These are phyloP conservation scores for Festucalex cinctus DNA, from an alignment of 2,113 vertebrate species.

Conservation along the genomic window DNA sequence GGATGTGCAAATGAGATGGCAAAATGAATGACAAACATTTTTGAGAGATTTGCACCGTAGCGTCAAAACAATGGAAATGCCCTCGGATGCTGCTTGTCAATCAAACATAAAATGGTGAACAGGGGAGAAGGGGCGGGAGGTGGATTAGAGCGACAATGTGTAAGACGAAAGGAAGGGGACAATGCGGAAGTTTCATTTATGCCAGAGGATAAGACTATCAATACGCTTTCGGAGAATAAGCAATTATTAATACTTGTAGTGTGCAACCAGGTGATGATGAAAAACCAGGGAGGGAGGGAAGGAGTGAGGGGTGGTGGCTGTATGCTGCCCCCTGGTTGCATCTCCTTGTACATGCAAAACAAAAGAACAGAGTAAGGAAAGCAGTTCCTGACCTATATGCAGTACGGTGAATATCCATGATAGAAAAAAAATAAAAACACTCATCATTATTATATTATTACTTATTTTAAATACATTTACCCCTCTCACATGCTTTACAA, in stretches of 20 bases:
- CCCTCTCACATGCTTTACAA: no score
- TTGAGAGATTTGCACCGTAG: slow-evolving; percentile 79
- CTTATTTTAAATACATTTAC: no score
- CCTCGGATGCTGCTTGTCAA: slow-evolving; percentile 74
- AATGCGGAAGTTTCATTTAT: slow-evolving; percentile 79
- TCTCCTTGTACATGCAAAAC: slow-evolving; percentile 24
- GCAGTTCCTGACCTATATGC: neutral
- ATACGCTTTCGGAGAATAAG: slow-evolving; percentile 56
- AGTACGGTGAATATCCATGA: neutral
- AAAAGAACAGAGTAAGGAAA: neutral
- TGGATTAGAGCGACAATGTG: slow-evolving; percentile 75
- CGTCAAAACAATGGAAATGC: slow-evolving; percentile 81
- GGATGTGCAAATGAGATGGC: slow-evolving; percentile 87
- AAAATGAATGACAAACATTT: slow-evolving; percentile 79
- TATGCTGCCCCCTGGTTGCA: slow-evolving; percentile 72
- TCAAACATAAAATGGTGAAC: slow-evolving; percentile 56
- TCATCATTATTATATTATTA: no score
- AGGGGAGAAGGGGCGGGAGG: neutral
- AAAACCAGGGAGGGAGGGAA: slow-evolving; percentile 1
- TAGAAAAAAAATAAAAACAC: neutral
- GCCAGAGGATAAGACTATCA: slow-evolving; percentile 77
- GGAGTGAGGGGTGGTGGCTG: slow-evolving; percentile 50
- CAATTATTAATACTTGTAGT: slow-evolving; percentile 50
- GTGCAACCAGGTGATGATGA: neutral
- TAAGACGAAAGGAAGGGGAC: slow-evolving; percentile 77